Evolutionary conservation across 2,888 invertebrate genomes (phyloP).

Genomic region (Caenorhabditis drosophilae): DNA sequence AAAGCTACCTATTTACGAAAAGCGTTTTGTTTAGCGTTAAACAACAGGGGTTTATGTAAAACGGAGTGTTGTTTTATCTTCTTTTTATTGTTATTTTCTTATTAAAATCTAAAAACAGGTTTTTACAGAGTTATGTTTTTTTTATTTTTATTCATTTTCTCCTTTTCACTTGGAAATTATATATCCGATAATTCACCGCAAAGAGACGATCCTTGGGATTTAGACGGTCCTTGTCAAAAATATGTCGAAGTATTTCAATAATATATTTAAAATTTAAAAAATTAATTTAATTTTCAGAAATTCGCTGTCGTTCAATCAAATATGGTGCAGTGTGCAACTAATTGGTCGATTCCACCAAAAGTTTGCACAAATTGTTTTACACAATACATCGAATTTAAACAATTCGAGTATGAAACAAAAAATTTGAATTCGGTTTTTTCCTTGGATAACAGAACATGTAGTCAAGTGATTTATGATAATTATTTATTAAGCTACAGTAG

Average conservation of each 20-base stretch:
- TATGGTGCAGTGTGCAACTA: constrained; percentile 62
- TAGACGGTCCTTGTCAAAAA: constrained; percentile 62
- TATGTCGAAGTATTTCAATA: constrained; percentile 64
- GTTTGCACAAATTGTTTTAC: constrained; percentile 67
- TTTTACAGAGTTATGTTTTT: background rate
- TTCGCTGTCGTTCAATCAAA: constrained; percentile 45
- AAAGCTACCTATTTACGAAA: constrained; percentile 17
- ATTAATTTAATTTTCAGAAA: constrained; percentile 30
- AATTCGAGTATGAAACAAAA: constrained; percentile 60
- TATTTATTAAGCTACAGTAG: constrained; percentile 63
- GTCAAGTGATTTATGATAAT: constrained; percentile 63
- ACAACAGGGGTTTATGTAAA: constrained; percentile 14
- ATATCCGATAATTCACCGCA: background rate
- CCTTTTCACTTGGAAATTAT: background rate
- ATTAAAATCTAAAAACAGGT: no score
- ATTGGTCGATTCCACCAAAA: constrained; percentile 65
- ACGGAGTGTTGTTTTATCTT: constrained; percentile 2
- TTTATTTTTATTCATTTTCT: background rate
- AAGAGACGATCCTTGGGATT: constrained; percentile 55
- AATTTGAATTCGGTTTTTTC: constrained; percentile 53
- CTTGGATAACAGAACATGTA: constrained; percentile 56
- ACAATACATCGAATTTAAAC: constrained; percentile 60
- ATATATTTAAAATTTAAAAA: background rate
- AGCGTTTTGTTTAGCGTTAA: constrained; percentile 12
- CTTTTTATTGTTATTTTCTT: no score